A percentile compares a stretch with the other conserved stretches of the same genome.
These are phyloP conservation scores for Galendromus occidentalis DNA, from an alignment of 1,140 invertebrate genomes.

Conservation along the genomic window DNA sequence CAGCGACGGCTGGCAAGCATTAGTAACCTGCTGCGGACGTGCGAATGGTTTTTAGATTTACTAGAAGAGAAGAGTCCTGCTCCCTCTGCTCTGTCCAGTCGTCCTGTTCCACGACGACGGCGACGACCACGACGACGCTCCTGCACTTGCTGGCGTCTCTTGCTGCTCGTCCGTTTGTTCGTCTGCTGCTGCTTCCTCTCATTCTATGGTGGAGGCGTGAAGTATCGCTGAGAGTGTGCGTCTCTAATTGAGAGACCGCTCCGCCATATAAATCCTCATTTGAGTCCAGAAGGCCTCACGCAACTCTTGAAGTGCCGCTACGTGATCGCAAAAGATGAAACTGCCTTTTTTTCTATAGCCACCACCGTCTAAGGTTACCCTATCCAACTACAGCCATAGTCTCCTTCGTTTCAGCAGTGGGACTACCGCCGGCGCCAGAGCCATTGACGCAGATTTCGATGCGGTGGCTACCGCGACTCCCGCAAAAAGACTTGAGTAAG, in stretches of 20 bases:
- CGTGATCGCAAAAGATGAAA: slow-evolving; percentile 12
- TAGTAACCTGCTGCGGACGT: neutral
- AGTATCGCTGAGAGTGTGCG: neutral
- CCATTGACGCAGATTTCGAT: neutral
- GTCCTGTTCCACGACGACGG: neutral
- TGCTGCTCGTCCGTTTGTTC: neutral
- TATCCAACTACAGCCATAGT: neutral
- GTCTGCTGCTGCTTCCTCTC: neutral
- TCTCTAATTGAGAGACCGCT: neutral
- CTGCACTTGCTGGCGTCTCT: neutral
- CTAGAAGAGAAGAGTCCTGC: neutral
- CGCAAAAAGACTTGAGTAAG: neutral
- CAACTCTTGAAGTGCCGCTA: slow-evolving; percentile 10
- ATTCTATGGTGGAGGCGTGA: slow-evolving; percentile 1
- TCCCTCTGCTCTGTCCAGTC: no score
- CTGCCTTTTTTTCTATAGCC: neutral
- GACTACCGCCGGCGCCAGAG: neutral
- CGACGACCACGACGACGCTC: neutral
- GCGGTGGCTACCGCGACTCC: neutral
- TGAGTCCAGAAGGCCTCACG: neutral
- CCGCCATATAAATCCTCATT: slow-evolving; percentile 10
- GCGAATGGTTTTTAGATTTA: slow-evolving; percentile 12
- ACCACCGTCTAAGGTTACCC: neutral
- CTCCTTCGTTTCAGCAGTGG: neutral
- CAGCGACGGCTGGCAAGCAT: no score